Conservation (phyloP, 2,113 vertebrate genomes). For the Ariopsis seemanni region DNA sequence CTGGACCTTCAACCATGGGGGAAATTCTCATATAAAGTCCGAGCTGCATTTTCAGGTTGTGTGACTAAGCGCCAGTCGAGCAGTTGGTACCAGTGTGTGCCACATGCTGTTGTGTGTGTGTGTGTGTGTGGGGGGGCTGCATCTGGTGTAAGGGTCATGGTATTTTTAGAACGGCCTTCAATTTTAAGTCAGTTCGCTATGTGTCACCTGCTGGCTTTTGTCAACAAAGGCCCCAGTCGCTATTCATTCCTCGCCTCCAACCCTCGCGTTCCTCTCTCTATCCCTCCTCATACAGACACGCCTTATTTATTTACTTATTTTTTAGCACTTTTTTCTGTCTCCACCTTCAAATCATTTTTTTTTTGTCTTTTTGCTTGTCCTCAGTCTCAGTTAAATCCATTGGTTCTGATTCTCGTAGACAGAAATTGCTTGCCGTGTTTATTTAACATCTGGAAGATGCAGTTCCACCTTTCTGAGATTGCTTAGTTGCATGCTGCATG, state of each 20-base stretch:
- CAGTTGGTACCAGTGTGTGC: slow-evolving; percentile 45
- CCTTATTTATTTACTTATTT: slow-evolving; percentile 20
- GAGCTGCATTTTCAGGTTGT: slow-evolving; percentile 30
- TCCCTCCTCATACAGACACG: background rate
- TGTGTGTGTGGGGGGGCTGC: slow-evolving; percentile 32
- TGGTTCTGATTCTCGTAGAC: slow-evolving; percentile 68
- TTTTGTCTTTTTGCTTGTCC: slow-evolving; percentile 58
- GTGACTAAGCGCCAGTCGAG: slow-evolving; percentile 38
- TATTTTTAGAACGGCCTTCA: slow-evolving; percentile 61
- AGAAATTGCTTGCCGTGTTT: slow-evolving; percentile 55
- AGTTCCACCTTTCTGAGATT: slow-evolving; percentile 35
- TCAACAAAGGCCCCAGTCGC: slow-evolving; percentile 36
- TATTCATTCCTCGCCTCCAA: slow-evolving; percentile 32
- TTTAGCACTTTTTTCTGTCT: slow-evolving; percentile 41
- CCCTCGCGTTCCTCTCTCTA: background rate
- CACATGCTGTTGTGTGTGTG: slow-evolving; percentile 36
- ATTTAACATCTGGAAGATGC: slow-evolving; percentile 63
- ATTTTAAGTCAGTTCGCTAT: slow-evolving; percentile 50
- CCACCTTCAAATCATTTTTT: slow-evolving; percentile 65
- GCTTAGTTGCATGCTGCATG: background rate
- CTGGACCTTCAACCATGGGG: slow-evolving; percentile 10
- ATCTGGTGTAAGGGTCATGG: slow-evolving; percentile 47
- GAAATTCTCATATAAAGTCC: slow-evolving; percentile 8
- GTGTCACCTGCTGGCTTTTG: slow-evolving; percentile 56
- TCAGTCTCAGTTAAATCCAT: slow-evolving; percentile 65